Conservation (phyloP, 2,888 invertebrate genomes). For the Eupeodes luniger region DNA sequence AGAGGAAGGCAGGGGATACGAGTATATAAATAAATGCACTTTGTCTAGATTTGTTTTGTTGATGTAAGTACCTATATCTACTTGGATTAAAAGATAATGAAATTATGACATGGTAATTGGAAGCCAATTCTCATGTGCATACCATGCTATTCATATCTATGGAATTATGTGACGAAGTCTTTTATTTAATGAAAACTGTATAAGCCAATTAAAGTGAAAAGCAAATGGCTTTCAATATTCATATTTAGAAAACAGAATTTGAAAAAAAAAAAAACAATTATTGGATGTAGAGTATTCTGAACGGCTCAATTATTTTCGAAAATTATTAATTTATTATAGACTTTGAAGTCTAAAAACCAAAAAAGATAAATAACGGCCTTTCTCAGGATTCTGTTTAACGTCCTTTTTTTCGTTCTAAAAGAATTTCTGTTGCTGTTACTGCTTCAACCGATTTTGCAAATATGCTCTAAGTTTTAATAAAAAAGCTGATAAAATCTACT, state of each 20-base stretch:
- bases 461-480: too few relatives aligned
- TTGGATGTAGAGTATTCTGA: too few relatives aligned
- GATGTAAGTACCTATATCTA: conserved; percentile 15
- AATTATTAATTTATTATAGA: too few relatives aligned
- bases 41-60: conserved; percentile 13
- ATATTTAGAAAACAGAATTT: neutral
- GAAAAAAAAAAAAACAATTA: too few relatives aligned
- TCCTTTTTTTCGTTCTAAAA: too few relatives aligned
- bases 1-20: neutral
- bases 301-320: too few relatives aligned
- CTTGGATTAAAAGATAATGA: conserved; percentile 11
- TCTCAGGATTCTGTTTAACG: too few relatives aligned
- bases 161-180: neutral
- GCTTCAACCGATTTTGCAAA: too few relatives aligned
- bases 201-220: neutral
- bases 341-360: too few relatives aligned
- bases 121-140: neutral
- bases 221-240: neutral
- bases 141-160: neutral
- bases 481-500: too few relatives aligned
- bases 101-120: conserved; percentile 23
- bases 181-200: neutral
- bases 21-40: neutral
- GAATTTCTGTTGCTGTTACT: too few relatives aligned
- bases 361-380: too few relatives aligned